Conservation (phyloP, 2,797 vertebrate species). For the Rousettus madagascariensis region DNA sequence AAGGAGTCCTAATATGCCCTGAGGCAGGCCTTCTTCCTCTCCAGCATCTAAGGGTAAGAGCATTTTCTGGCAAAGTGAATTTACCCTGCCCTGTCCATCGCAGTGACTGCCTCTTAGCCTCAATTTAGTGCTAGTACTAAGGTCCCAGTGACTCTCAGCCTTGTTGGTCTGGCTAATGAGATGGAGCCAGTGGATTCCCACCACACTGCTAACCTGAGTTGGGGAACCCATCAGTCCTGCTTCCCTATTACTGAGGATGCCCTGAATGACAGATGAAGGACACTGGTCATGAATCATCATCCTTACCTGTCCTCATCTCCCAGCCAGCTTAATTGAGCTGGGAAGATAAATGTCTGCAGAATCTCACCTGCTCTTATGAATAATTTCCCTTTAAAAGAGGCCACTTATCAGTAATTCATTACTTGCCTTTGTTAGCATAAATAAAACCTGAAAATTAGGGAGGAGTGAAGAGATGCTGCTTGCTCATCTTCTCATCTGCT, state of each 20-base stretch:
- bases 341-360: constrained; percentile 74
- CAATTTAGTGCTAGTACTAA: background rate
- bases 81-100: accelerated
- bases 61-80: background rate
- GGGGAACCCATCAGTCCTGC: constrained; percentile 13
- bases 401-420: constrained; percentile 81
- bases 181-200: background rate
- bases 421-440: constrained; percentile 70
- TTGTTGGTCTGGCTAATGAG: background rate
- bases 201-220: background rate
- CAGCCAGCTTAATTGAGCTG: background rate
- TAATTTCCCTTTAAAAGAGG: constrained; percentile 79
- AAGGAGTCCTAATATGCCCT: background rate
- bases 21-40: no score
- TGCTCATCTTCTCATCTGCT: background rate
- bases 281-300: constrained; percentile 53
- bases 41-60: background rate
- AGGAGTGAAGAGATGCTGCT: background rate
- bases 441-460: constrained; percentile 54
- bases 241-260: background rate
- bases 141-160: background rate
- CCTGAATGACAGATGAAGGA: constrained; percentile 38
- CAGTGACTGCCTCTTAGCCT: background rate
- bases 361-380: constrained; percentile 78
- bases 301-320: constrained; percentile 36